Percentiles rank a stretch among this genome's conserved stretches.
These are phyloP conservation scores for Drosophila parthenogenetica DNA, from an alignment of 2,888 invertebrate species.

Conservation along the genomic window DNA sequence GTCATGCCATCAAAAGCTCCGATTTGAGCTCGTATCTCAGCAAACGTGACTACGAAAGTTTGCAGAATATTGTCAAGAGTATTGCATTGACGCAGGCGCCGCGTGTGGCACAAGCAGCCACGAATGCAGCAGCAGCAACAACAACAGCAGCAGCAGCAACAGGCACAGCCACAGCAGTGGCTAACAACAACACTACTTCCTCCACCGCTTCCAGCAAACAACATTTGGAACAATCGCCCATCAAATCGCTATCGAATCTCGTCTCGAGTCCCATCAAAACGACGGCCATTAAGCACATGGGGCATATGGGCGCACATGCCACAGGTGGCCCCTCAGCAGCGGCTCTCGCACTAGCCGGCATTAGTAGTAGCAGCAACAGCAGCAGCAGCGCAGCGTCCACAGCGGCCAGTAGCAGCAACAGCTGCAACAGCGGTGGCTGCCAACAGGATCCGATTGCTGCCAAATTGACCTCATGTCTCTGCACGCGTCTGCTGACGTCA, in stretches of 20 bases:
- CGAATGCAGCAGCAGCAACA: conserved; percentile 16
- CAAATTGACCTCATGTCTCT: conserved; percentile 85
- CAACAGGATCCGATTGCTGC: conserved; percentile 85
- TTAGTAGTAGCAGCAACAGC: conserved; percentile 13
- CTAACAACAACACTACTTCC: conserved; percentile 6
- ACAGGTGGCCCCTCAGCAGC: conserved; percentile 17
- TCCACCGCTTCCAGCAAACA: conserved; percentile 14
- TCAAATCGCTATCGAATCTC: conserved; percentile 88
- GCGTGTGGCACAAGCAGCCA: conserved; percentile 29
- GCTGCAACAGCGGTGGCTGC: conserved; percentile 58
- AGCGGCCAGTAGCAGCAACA: conserved; percentile 1
- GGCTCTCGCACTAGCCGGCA: not conserved
- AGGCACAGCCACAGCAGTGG: conserved; percentile 7
- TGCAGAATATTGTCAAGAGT: conserved; percentile 83
- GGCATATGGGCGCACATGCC: conserved; percentile 39
- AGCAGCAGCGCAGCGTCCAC: conserved; percentile 17
- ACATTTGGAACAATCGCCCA: conserved; percentile 86
- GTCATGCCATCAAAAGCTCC: conserved; percentile 58
- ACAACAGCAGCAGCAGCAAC: conserved; percentile 8
- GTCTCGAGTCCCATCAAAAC: conserved; percentile 87
- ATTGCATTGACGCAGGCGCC: conserved; percentile 75
- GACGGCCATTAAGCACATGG: conserved; percentile 82
- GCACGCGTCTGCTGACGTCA: conserved; percentile 78
- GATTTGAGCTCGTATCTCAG: conserved; percentile 80
- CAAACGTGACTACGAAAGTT: conserved; percentile 81